A percentile compares a stretch with the other conserved stretches of the same genome.
These are phyloP conservation scores for Phocoena sinus DNA, from an alignment of 2,113 vertebrate species.

Conservation along the genomic window DNA sequence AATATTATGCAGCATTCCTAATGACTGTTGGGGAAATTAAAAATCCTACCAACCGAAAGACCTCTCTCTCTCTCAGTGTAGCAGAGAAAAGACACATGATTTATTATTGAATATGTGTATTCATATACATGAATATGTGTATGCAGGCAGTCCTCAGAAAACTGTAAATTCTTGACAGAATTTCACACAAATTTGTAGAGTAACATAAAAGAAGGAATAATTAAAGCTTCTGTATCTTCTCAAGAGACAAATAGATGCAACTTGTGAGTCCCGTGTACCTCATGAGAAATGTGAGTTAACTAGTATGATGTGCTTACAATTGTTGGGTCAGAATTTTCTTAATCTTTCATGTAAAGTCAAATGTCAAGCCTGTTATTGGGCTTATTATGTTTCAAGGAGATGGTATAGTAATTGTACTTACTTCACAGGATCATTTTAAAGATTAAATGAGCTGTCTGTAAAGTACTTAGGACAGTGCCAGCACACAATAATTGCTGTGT, in stretches of 20 bases:
- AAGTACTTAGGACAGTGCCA: neutral
- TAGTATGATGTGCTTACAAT: neutral
- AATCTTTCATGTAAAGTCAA: neutral
- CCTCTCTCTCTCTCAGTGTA: neutral
- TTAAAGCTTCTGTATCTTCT: too few species aligned
- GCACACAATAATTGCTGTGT: neutral
- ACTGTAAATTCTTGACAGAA: neutral
- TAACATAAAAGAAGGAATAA: neutral
- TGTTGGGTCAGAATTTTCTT: neutral
- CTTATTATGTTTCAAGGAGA: neutral
- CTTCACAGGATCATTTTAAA: neutral
- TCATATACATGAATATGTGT: neutral
- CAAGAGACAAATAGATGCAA: too few species aligned
- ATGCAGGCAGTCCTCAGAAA: neutral
- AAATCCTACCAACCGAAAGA: neutral
- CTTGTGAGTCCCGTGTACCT: too few species aligned
- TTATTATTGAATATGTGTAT: neutral
- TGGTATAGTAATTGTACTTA: neutral
- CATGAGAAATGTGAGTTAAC: neutral
- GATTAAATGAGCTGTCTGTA: neutral
- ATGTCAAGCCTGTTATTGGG: neutral
- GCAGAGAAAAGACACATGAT: neutral
- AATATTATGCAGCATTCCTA: neutral
- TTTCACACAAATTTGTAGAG: neutral
- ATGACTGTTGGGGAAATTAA: neutral